These are phyloP conservation scores for Craseonycteris thonglongyai DNA, from an alignment of 2,113 vertebrate genomes.

Conservation along the genomic window DNA sequence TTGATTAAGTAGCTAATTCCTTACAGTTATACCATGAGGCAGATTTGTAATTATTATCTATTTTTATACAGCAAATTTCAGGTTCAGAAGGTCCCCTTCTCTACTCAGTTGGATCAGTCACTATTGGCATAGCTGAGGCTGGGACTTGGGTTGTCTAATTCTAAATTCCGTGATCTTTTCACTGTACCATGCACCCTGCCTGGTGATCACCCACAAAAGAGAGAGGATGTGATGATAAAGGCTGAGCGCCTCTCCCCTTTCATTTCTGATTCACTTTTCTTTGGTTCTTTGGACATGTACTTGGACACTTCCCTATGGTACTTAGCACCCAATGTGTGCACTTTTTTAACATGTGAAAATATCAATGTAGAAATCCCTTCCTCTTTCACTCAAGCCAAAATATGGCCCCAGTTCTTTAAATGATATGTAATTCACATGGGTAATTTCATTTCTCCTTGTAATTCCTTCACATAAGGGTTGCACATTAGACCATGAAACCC, in stretches of 20 bases:
- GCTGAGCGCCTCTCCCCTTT: not conserved
- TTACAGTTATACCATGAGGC: not conserved
- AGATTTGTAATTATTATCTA: not conserved
- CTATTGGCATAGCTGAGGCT: too few species aligned
- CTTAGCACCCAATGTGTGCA: not conserved
- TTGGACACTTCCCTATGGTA: not conserved
- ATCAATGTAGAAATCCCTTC: not conserved
- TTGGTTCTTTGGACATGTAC: not conserved
- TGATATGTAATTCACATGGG: not conserved
- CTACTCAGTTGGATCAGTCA: not conserved
- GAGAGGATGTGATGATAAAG: not conserved
- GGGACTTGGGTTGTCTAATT: not conserved
- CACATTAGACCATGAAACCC: not conserved
- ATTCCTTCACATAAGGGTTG: not conserved
- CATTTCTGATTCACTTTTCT: not conserved
- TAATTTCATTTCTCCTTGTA: not conserved
- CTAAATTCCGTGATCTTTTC: not conserved
- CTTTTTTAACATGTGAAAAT: not conserved
- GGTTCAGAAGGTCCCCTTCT: not conserved
- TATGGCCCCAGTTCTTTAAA: not conserved
- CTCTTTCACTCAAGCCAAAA: not conserved
- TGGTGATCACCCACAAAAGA: not conserved
- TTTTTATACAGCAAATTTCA: not conserved
- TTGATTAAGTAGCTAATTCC: not conserved
- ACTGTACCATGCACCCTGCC: not conserved